A percentile compares a stretch with the other conserved stretches of the same genome.
Conservation (phyloP, 2,888 invertebrate species). For the Mimachlamys varia region DNA sequence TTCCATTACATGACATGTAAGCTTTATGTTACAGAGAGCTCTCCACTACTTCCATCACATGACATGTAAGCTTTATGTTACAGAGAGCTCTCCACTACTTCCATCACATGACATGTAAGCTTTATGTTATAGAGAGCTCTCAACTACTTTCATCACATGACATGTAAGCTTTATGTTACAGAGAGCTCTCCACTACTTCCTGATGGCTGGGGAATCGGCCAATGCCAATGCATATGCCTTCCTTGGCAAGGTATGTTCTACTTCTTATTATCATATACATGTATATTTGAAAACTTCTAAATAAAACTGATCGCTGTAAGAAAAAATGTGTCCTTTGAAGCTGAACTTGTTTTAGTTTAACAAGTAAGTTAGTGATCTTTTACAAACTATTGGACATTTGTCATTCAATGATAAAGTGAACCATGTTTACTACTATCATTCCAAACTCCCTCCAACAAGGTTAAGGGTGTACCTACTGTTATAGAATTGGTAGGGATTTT, state of each 20-base stretch:
- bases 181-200: constrained; percentile 82
- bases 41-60: constrained; percentile 82
- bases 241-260: constrained; percentile 91
- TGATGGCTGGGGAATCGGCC: constrained; percentile 95
- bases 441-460: background rate
- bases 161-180: constrained; percentile 70
- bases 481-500: too few species aligned
- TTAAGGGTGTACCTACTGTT: background rate
- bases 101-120: too few species aligned
- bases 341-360: too few species aligned
- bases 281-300: too few species aligned
- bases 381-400: too few species aligned
- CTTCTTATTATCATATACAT: background rate
- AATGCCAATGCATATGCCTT: constrained; percentile 98
- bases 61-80: too few species aligned
- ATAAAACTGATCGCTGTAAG: too few species aligned
- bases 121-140: constrained; percentile 72
- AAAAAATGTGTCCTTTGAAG: too few species aligned
- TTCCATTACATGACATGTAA: too few species aligned
- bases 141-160: too few species aligned
- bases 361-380: too few species aligned
- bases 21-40: constrained; percentile 77
- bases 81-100: constrained; percentile 82
- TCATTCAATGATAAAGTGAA: background rate
- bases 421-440: background rate